Percentiles rank a stretch among this genome's conserved stretches.
Evolutionary conservation across 2,113 vertebrate genomes (phyloP).

Genomic region (Pangasianodon hypophthalmus): DNA sequence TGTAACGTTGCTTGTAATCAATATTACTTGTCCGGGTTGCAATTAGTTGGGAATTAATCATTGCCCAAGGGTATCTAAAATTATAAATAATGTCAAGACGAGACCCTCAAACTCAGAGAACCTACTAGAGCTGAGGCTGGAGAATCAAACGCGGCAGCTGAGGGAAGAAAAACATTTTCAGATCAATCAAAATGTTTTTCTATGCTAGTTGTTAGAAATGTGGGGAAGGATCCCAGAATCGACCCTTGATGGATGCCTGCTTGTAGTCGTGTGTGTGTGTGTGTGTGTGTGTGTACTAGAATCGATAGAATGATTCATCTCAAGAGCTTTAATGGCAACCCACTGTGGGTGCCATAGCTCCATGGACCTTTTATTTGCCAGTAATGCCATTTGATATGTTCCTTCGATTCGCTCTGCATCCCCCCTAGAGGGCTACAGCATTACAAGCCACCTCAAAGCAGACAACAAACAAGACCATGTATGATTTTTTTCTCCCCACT

Average conservation of each 20-base stretch:
- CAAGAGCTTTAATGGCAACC: constrained; percentile 60
- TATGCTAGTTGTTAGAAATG: constrained; percentile 58
- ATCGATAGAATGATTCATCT: constrained; percentile 71
- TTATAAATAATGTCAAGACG: constrained; percentile 65
- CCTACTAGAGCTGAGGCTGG: constrained; percentile 30
- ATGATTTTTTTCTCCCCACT: neutral
- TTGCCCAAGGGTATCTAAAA: constrained; percentile 49
- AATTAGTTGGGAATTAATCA: constrained; percentile 73
- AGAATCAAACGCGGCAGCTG: constrained; percentile 56
- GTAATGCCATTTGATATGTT: constrained; percentile 52
- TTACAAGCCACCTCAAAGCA: constrained; percentile 36
- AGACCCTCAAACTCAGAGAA: neutral
- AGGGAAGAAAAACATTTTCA: constrained; percentile 30
- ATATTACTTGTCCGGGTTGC: constrained; percentile 64
- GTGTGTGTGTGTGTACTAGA: constrained; percentile 34
- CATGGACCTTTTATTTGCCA: constrained; percentile 53
- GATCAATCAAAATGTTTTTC: constrained; percentile 69
- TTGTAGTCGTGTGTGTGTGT: constrained; percentile 46
- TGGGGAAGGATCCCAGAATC: constrained; percentile 57
- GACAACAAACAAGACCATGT: constrained; percentile 45
- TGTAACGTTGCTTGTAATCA: constrained; percentile 62
- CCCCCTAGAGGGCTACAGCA: constrained; percentile 26
- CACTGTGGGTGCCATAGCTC: constrained; percentile 54
- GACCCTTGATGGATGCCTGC: constrained; percentile 61
- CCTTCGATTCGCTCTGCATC: constrained; percentile 32